A percentile compares a stretch with the other conserved stretches of the same genome.
Conservation (phyloP, 2,797 vertebrate genomes). For the Euphonia xanthogaster region DNA sequence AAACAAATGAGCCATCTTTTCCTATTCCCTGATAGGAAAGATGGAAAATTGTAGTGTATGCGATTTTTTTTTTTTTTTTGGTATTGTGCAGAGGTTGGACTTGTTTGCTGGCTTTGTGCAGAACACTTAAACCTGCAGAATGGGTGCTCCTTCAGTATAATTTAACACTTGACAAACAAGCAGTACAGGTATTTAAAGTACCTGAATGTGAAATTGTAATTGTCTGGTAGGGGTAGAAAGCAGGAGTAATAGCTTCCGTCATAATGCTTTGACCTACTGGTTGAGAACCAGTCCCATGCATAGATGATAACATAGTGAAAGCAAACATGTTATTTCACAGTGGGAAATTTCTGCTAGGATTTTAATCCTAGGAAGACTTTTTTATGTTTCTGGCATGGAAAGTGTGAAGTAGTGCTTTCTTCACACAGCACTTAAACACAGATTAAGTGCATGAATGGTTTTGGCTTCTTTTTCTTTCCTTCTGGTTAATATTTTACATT, state of each 20-base stretch:
- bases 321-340: neutral
- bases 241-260: neutral
- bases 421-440: neutral
- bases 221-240: neutral
- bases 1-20: constrained; percentile 27
- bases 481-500: neutral
- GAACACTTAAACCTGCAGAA: neutral
- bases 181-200: neutral
- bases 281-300: neutral
- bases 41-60: neutral
- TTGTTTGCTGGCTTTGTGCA: neutral
- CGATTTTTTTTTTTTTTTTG: neutral
- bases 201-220: neutral
- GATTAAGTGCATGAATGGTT: neutral
- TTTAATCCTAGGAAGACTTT: neutral
- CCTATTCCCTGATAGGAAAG: neutral
- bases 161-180: neutral
- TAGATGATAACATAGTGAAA: neutral
- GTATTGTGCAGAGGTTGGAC: neutral
- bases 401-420: neutral
- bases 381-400: neutral
- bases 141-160: neutral
- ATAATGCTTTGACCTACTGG: neutral
- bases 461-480: neutral
- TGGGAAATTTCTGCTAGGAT: neutral